Conservation (phyloP, 2,797 vertebrate genomes). For the Pipistrellus kuhlii region DNA sequence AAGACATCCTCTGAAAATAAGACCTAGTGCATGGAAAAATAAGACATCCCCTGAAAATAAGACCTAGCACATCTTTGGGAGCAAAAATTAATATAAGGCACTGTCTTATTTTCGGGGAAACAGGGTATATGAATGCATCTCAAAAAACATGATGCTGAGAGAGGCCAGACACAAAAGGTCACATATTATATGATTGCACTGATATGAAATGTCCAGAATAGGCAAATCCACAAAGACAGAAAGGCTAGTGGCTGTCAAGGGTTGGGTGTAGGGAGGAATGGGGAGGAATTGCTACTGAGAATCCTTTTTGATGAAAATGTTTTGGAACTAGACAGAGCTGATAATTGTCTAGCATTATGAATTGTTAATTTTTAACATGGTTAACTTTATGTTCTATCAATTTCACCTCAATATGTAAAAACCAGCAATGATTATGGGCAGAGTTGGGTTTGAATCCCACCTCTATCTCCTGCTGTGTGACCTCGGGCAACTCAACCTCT, state of each 20-base stretch:
- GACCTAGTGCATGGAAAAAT: too few species aligned
- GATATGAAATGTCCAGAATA: background rate
- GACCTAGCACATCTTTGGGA: too few species aligned
- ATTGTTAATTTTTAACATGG: too few species aligned
- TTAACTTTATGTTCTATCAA: too few species aligned
- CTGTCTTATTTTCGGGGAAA: too few species aligned
- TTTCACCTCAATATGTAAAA: too few species aligned
- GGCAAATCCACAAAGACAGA: background rate
- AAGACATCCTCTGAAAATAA: too few species aligned
- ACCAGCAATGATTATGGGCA: background rate
- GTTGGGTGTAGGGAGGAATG: background rate
- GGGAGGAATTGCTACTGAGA: background rate
- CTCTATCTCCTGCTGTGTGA: background rate
- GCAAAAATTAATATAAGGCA: too few species aligned
- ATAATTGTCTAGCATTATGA: background rate
- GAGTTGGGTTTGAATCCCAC: background rate
- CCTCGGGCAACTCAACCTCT: background rate
- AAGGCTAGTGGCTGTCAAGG: background rate
- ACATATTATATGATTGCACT: background rate
- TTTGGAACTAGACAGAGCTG: background rate
- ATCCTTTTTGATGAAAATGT: background rate
- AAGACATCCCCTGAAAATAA: too few species aligned
- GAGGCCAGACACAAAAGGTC: background rate
- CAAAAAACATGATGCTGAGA: background rate
- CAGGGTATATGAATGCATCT: background rate